Conservation (phyloP, 2,113 vertebrate species). For the Salvelinus sp. region DNA sequence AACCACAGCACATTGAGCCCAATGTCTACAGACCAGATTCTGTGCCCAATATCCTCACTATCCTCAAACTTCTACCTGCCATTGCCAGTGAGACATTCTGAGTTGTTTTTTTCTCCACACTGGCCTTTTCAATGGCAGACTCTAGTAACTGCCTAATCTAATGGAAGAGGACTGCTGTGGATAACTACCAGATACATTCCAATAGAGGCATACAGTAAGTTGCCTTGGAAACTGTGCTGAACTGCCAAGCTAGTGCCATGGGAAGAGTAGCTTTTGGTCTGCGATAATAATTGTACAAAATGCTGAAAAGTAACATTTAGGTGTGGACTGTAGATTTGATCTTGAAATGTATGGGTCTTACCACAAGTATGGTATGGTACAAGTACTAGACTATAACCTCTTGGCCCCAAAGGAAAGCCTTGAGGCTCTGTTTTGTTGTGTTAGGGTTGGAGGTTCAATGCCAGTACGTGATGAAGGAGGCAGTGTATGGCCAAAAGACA, state of each 20-base stretch:
- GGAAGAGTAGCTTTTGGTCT: conserved; percentile 32
- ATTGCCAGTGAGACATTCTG: conserved; percentile 16
- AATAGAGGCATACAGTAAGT: conserved; percentile 45
- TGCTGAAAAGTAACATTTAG: conserved; percentile 17
- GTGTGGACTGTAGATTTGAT: conserved; percentile 11
- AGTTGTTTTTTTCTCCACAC: conserved; percentile 16
- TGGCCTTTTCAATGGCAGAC: conserved; percentile 14
- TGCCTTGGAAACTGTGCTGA: conserved; percentile 52
- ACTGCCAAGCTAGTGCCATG: conserved; percentile 57
- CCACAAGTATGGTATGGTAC: conserved; percentile 3
- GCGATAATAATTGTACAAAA: conserved; percentile 10
- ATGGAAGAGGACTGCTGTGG: conserved; percentile 51
- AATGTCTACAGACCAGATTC: conserved; percentile 69
- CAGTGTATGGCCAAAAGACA: conserved; percentile 12
- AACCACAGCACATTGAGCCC: conserved; percentile 76
- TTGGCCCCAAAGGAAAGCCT: no score
- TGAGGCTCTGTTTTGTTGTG: not conserved
- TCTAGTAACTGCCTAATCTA: conserved; percentile 49
- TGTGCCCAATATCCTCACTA: conserved; percentile 53
- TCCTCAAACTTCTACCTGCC: conserved; percentile 24
- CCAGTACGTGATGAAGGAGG: not conserved
- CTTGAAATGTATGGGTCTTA: not conserved
- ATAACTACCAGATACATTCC: conserved; percentile 59
- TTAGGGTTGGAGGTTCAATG: not conserved
- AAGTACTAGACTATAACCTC: not conserved